These are phyloP conservation scores for Arctocebus calabarensis DNA, from an alignment of 2,797 vertebrate species.

Conservation along the genomic window DNA sequence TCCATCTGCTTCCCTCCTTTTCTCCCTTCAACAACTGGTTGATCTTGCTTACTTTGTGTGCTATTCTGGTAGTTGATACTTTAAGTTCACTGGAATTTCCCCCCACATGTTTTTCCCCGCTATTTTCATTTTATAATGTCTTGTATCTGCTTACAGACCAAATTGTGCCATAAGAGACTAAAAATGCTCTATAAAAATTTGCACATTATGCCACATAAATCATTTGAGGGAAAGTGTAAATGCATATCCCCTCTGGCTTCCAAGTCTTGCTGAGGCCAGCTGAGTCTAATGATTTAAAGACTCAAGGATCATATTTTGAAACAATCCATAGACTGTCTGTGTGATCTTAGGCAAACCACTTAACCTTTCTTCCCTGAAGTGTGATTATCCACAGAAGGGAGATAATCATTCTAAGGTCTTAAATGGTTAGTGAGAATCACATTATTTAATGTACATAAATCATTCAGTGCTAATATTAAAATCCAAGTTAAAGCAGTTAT, in stretches of 20 bases:
- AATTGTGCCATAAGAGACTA: constrained; percentile 13
- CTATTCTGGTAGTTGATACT: constrained; percentile 13
- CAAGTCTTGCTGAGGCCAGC: constrained; percentile 61
- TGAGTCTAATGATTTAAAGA: constrained; percentile 69
- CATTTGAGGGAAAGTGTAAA: constrained; percentile 6
- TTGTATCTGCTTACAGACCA: constrained; percentile 46
- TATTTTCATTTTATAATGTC: neutral
- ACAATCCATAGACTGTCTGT: constrained; percentile 73
- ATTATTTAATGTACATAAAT: constrained; percentile 80
- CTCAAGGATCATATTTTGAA: constrained; percentile 74
- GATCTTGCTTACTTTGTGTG: neutral
- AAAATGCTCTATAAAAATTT: constrained; percentile 49
- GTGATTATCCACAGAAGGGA: constrained; percentile 61
- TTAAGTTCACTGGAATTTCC: neutral
- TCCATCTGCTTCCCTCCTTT: neutral
- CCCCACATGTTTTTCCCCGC: neutral
- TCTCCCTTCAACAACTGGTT: neutral
- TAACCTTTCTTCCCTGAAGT: constrained; percentile 76
- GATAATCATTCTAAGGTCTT: constrained; percentile 73
- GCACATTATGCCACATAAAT: constrained; percentile 34
- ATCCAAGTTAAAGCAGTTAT: constrained; percentile 76
- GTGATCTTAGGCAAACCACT: constrained; percentile 70
- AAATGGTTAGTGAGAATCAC: constrained; percentile 73
- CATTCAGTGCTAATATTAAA: constrained; percentile 79
- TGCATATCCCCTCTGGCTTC: neutral